Base-by-base conservation (phyloP, 1,140 invertebrate species). In the Chironomus striatipennis region DNA sequence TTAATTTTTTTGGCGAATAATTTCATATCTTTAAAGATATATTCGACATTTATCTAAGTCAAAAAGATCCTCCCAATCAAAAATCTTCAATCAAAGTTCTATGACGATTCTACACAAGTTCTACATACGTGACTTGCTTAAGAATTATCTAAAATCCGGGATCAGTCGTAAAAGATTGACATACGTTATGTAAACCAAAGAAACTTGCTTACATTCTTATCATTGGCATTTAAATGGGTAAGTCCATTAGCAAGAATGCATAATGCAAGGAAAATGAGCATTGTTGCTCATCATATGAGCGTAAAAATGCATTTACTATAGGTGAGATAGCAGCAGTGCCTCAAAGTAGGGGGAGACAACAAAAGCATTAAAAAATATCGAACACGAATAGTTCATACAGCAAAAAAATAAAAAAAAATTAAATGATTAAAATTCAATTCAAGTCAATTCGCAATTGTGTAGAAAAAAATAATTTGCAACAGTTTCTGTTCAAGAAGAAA, bases 401-500 rank as follows among this genome's bases (percentile, higher is more conserved):
- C 24, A 34, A 34, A 34, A 34, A 34, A 34, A 34, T 34, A 2
- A 34, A 34, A 34, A 34, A 34, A 34, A 34, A 34, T 34, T 34
- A 34, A 34, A 34, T 57, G 12, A 57, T 57, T 57, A 57, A 57
- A 57, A 57, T 57, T 57, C 47, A 57, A n/a, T 57, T 12, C 47
- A n/a, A 57, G 47, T 57, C 8, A 57, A 57, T 57, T 57, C n/a
- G 47, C 47, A n/a, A n/a, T 12, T 57, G 47, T 57, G n/a, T n/a
- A 57, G n/a, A 15, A 57, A 57, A 57, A 57, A 57, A 57, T 12
- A 57, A 57, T 57, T 57, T 57, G 47, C 47, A 57, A 57, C 24
- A 34, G 24, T 34, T 34, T 57, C 47, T n/a, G n/a, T n/a, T 5
- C 47, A 57, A 15, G 12, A 57, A 12, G 47, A 47, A 15, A 34